A percentile compares a stretch with the other conserved stretches of the same genome.
Conservation (phyloP, 1,140 invertebrate genomes). For the Magallana gigas region DNA sequence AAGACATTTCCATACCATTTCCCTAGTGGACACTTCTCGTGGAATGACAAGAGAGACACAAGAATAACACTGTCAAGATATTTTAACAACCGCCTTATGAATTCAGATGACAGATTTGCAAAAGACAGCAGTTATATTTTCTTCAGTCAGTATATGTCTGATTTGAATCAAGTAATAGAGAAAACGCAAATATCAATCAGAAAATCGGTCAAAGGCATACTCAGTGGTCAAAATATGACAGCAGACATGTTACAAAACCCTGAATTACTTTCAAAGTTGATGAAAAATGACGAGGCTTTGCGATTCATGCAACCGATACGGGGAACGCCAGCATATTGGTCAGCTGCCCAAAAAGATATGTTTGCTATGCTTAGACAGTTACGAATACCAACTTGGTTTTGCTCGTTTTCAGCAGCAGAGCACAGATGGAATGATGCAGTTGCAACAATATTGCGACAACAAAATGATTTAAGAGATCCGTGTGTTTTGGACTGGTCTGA, state of each 20-base stretch:
- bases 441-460: constrained; percentile 35
- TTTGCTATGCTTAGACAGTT: constrained; percentile 63
- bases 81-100: constrained; percentile 11
- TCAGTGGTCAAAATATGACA: not conserved
- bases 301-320: constrained; percentile 55
- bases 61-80: constrained; percentile 31
- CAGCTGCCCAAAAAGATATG: constrained; percentile 55
- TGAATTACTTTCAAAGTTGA: not conserved
- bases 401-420: constrained; percentile 58
- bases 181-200: constrained; percentile 14
- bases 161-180: too few species aligned
- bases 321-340: constrained; percentile 58
- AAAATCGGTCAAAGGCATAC: not conserved
- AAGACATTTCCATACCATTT: constrained; percentile 43
- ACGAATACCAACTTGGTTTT: constrained; percentile 54
- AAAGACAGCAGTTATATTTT: too few species aligned
- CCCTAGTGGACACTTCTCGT: constrained; percentile 37
- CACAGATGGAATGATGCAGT: constrained; percentile 56
- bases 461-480: constrained; percentile 37
- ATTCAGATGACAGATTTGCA: too few species aligned
- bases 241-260: not conserved
- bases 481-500: constrained; percentile 32
- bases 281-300: constrained; percentile 31
- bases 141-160: too few species aligned
- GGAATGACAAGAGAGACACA: constrained; percentile 32